Conservation (phyloP, 1,140 invertebrate genomes). For the Ceratosolen fusciceps region DNA sequence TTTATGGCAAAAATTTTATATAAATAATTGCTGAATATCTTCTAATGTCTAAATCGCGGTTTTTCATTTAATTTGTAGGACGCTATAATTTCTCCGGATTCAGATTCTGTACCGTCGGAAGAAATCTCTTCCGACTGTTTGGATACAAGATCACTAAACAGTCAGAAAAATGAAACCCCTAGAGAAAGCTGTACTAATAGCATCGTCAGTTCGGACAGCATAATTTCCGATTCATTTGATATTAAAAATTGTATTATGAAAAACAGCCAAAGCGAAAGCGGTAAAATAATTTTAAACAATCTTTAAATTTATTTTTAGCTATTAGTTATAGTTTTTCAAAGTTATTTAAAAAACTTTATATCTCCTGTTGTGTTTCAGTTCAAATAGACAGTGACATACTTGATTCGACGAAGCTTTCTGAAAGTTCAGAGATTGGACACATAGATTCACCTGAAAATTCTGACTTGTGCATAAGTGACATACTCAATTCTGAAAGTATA, state of each 20-base stretch:
- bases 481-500: slow-evolving; percentile 81
- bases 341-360: slow-evolving; percentile 35
- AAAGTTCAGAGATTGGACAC: slow-evolving; percentile 76
- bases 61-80: slow-evolving; percentile 52
- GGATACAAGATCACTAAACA: slow-evolving; percentile 51
- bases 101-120: slow-evolving; percentile 59
- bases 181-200: slow-evolving; percentile 63
- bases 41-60: neutral
- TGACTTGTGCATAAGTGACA: slow-evolving; percentile 78
- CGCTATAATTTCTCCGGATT: slow-evolving; percentile 65
- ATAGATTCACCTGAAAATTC: slow-evolving; percentile 83
- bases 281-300: slow-evolving; percentile 52
- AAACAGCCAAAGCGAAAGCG: slow-evolving; percentile 68
- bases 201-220: slow-evolving; percentile 63
- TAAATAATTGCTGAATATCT: no score
- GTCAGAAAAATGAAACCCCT: slow-evolving; percentile 34
- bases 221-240: slow-evolving; percentile 62
- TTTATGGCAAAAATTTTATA: no score
- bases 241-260: slow-evolving; percentile 61
- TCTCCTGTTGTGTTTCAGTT: slow-evolving; percentile 60
- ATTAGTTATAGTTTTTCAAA: neutral
- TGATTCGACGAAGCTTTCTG: slow-evolving; percentile 64
- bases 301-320: neutral
- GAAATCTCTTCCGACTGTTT: slow-evolving; percentile 56
- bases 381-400: slow-evolving; percentile 67